phyloP scores from a whole-genome alignment of 2,888 invertebrate species.

The Ectemnius continuus region DNA sequence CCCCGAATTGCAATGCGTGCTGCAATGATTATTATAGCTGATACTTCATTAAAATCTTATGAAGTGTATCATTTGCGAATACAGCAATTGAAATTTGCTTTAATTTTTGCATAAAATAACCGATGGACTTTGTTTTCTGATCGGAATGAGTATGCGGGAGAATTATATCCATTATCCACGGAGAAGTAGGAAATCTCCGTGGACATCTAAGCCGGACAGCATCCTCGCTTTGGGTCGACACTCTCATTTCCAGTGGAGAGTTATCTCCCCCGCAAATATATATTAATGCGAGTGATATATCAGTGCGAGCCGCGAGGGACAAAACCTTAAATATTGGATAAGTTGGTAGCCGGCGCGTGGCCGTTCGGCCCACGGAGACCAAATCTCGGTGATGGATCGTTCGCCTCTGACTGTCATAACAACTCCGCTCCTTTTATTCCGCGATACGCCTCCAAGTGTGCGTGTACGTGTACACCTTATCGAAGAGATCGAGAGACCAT shows the following conservation, averaged over 20 bases:
- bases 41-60: no score
- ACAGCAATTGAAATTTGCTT: no score
- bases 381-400: conserved; percentile 77
- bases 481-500: conserved; percentile 26
- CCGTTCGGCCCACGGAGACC: conserved; percentile 73
- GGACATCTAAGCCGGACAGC: background rate
- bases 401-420: conserved; percentile 77
- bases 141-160: no score
- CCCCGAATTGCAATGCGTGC: no score
- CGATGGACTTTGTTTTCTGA: no score
- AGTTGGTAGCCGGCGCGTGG: conserved; percentile 75
- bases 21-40: no score
- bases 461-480: conserved; percentile 5
- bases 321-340: conserved; percentile 78
- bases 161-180: no score
- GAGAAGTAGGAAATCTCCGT: no score
- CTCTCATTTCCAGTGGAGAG: conserved; percentile 26
- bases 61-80: no score
- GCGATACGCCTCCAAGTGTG: conserved; percentile 28
- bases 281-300: conserved; percentile 78
- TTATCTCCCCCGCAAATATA: conserved; percentile 76
- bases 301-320: conserved; percentile 74
- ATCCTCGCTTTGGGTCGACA: conserved; percentile 12
- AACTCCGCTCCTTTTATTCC: conserved; percentile 63
- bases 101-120: no score